Evolutionary conservation across 2,888 invertebrate genomes (phyloP).

Genomic region (Clivina fossor): DNA sequence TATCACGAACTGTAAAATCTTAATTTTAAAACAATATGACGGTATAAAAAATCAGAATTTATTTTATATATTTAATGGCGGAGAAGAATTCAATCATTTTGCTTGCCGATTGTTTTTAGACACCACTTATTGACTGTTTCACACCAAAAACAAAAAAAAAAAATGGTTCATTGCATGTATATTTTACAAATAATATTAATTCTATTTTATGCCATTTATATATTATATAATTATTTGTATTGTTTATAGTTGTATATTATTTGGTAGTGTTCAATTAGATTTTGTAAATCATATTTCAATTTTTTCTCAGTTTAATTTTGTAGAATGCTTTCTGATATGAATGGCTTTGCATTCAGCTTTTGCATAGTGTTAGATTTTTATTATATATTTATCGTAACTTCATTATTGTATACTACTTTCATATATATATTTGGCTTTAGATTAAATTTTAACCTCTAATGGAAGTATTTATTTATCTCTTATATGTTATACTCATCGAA

Average conservation of each 20-base stretch:
- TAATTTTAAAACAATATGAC: too few relatives aligned
- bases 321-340: slow-evolving; percentile 20
- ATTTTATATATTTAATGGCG: too few relatives aligned
- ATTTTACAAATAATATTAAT: slow-evolving; percentile 13
- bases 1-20: too few relatives aligned
- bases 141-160: too few relatives aligned
- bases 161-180: slow-evolving; percentile 24
- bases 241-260: slow-evolving; percentile 6
- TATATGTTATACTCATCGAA: slow-evolving; percentile 7
- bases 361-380: slow-evolving; percentile 16
- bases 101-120: slow-evolving; percentile 11
- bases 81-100: too few relatives aligned
- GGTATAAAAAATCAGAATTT: too few relatives aligned
- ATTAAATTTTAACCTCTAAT: too few relatives aligned
- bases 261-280: neutral
- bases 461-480: too few relatives aligned
- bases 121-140: slow-evolving; percentile 28
- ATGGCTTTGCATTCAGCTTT: slow-evolving; percentile 15
- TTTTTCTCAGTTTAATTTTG: too few relatives aligned
- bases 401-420: slow-evolving; percentile 2
- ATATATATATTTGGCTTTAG: slow-evolving; percentile 4
- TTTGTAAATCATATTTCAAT: neutral
- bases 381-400: slow-evolving; percentile 10
- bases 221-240: slow-evolving; percentile 4
- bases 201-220: slow-evolving; percentile 8